Conservation (phyloP, 30 jellyfish, hydroid and myxozoan species). For the Aurelia sp. region DNA sequence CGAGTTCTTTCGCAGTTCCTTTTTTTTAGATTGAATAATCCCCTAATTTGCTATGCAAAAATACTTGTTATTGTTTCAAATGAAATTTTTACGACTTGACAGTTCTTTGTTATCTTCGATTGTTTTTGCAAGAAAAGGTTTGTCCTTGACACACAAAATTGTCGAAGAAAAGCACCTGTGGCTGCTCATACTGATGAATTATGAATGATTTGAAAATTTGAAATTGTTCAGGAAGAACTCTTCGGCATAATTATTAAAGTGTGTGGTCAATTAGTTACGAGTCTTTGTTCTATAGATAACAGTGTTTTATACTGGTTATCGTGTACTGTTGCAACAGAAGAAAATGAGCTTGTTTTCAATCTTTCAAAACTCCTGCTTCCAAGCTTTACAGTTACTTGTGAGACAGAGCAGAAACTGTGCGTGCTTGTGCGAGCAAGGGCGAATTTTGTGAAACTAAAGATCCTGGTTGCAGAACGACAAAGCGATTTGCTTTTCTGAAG, state of each 20-base stretch:
- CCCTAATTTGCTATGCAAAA: background rate
- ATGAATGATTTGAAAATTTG: slow-evolving; percentile 37
- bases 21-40: background rate
- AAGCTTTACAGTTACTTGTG: too few species aligned
- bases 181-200: slow-evolving; percentile 29
- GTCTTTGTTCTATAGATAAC: too few species aligned
- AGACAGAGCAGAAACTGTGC: too few species aligned
- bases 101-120: slow-evolving; percentile 5
- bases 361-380: too few species aligned
- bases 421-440: too few species aligned
- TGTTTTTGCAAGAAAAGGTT: slow-evolving; percentile 4
- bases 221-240: slow-evolving; percentile 2
- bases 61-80: background rate
- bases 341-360: too few species aligned
- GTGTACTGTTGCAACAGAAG: too few species aligned
- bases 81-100: background rate
- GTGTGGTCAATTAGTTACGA: too few species aligned
- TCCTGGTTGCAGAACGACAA: too few species aligned
- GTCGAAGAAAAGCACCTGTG: slow-evolving; percentile 31
- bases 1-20: background rate
- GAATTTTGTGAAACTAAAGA: too few species aligned
- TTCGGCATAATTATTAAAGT: background rate
- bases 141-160: slow-evolving; percentile 6
- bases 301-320: background rate
- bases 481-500: too few species aligned